A percentile compares a stretch with the other conserved stretches of the same genome.
Evolutionary conservation across 35 echinoderm and acorn worm genomes (phyloP).

Genomic region (Ophioderma brevispina): DNA sequence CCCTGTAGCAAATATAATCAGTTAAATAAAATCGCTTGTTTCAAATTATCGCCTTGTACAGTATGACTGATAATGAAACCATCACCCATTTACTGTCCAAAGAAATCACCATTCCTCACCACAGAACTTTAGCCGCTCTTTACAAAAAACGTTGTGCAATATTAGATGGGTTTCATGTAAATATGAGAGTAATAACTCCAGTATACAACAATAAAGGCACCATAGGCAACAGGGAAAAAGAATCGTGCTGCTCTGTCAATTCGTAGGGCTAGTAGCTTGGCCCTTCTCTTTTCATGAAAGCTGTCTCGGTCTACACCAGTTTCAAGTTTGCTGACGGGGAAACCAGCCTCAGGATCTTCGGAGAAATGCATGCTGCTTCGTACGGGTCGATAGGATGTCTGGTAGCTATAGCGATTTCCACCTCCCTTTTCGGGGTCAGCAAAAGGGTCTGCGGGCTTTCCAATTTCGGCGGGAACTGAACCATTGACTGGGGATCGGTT

Average conservation of each 20-base stretch:
- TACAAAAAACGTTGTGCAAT: too few relatives aligned
- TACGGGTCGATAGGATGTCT: constrained; percentile 60
- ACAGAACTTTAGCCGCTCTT: too few relatives aligned
- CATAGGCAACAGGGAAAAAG: constrained; percentile 57
- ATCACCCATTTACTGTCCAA: too few relatives aligned
- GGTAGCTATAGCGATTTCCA: constrained; percentile 73
- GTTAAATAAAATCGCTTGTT: too few relatives aligned
- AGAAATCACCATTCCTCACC: too few relatives aligned
- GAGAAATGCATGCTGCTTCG: constrained; percentile 21
- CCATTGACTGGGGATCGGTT: not conserved
- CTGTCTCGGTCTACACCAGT: not conserved
- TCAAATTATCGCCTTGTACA: too few relatives aligned
- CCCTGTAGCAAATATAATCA: too few relatives aligned
- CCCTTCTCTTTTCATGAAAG: constrained; percentile 4
- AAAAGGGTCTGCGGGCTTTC: not conserved
- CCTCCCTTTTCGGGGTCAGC: not conserved
- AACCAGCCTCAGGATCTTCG: constrained; percentile 17
- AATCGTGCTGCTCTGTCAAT: constrained; percentile 74
- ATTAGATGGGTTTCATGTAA: too few relatives aligned
- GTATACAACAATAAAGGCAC: constrained; percentile 48
- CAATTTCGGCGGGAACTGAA: not conserved
- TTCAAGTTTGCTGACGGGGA: constrained; percentile 14
- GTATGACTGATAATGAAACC: too few relatives aligned
- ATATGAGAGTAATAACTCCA: constrained; percentile 71
- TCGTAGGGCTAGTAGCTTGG: constrained; percentile 65